phyloP scores from a whole-genome alignment of 2,113 vertebrate genomes.

The Eurystomus gularis region DNA sequence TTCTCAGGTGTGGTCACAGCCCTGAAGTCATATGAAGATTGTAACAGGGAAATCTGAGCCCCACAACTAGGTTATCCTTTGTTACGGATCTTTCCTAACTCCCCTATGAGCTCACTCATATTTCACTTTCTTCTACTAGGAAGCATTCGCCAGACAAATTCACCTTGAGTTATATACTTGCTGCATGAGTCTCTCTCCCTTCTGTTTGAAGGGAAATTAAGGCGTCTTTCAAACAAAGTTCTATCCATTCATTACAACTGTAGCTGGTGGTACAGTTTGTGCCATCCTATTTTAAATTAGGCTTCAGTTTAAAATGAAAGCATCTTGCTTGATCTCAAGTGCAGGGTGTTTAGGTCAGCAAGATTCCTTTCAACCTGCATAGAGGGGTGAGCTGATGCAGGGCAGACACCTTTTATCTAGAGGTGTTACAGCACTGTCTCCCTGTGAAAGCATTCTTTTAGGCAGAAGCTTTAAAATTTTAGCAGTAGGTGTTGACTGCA shows the following conservation, averaged over 20 bases:
- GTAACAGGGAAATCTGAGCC: neutral
- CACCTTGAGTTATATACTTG: neutral
- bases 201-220: neutral
- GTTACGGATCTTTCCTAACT: neutral
- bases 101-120: fast-evolving
- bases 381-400: neutral
- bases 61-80: neutral
- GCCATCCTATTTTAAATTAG: neutral
- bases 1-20: neutral
- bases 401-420: neutral
- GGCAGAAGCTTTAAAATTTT: neutral
- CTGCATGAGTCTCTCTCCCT: neutral
- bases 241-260: neutral
- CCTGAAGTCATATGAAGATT: neutral
- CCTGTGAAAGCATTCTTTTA: neutral
- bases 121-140: neutral
- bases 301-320: neutral
- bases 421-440: neutral
- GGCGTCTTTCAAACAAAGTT: neutral
- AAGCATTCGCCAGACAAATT: neutral
- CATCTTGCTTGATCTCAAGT: neutral
- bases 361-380: neutral
- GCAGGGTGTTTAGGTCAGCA: neutral
- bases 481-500: neutral
- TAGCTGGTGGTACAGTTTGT: neutral